phyloP scores from a whole-genome alignment of 2,888 invertebrate species.

The Campopleginae sp. region DNA sequence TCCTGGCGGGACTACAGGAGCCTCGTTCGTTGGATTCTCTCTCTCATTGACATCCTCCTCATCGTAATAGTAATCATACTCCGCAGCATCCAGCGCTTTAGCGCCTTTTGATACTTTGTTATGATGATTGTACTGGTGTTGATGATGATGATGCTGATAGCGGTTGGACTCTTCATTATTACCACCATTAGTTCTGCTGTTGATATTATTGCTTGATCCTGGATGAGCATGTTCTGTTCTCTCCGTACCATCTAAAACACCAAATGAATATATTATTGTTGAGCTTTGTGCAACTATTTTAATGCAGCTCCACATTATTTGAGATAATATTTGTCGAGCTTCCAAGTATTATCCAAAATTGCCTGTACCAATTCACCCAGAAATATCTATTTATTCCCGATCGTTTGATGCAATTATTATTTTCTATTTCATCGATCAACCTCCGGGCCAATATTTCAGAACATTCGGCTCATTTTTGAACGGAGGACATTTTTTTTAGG shows the following conservation, averaged over 20 bases:
- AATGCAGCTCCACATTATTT: constrained; percentile 9
- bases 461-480: not conserved
- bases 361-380: not conserved
- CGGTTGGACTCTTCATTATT: constrained; percentile 26
- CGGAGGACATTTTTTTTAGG: too few relatives aligned
- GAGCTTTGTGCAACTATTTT: constrained; percentile 16
- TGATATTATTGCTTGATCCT: constrained; percentile 34
- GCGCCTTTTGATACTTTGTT: constrained; percentile 83
- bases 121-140: constrained; percentile 47
- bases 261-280: constrained; percentile 9
- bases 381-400: not conserved
- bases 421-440: not conserved
- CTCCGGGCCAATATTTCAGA: not conserved
- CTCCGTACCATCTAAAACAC: constrained; percentile 61
- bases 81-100: constrained; percentile 83
- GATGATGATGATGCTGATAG: constrained; percentile 26
- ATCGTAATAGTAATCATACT: constrained; percentile 84
- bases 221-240: constrained; percentile 53
- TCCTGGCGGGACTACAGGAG: constrained; percentile 88
- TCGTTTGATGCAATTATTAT: not conserved
- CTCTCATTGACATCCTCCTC: constrained; percentile 81
- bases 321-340: constrained; percentile 45
- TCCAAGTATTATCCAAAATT: constrained; percentile 34
- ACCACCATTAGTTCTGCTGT: constrained; percentile 25
- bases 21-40: constrained; percentile 84